Conservation (phyloP, 2,113 vertebrate genomes). For the Indicator maculatus region DNA sequence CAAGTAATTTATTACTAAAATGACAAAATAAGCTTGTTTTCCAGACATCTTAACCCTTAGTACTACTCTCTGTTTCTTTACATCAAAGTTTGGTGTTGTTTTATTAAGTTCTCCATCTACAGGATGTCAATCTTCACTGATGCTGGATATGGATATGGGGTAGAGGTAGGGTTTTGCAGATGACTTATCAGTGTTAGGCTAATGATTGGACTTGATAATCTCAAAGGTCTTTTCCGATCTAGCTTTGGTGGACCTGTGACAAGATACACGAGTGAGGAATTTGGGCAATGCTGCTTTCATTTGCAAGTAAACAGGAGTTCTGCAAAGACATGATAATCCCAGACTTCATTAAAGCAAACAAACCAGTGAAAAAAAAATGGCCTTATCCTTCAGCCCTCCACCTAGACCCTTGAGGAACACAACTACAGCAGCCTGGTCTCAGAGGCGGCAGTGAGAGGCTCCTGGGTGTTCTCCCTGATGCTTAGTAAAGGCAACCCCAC, state of each 20-base stretch:
- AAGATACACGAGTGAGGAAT: neutral
- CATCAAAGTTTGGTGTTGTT: neutral
- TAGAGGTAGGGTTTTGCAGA: too few relatives aligned
- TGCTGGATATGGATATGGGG: neutral
- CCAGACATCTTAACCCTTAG: neutral
- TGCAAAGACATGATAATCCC: neutral
- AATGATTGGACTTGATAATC: too few relatives aligned
- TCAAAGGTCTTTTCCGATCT: too few relatives aligned
- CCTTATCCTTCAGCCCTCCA: neutral
- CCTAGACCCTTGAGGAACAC: neutral
- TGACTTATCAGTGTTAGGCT: too few relatives aligned
- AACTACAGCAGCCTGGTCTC: neutral
- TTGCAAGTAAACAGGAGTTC: neutral
- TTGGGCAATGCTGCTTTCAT: neutral
- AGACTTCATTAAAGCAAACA: neutral
- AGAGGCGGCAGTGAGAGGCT: neutral
- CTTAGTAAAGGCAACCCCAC: neutral
- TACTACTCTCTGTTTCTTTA: neutral
- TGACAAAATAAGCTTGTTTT: constrained; percentile 6
- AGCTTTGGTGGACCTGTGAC: neutral
- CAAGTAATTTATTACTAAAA: constrained; percentile 15
- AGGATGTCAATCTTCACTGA: neutral
- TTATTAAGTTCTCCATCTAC: neutral
- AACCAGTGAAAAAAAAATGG: neutral
- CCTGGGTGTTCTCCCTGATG: neutral